Conservation (phyloP, 2,113 vertebrate genomes). For the Athene noctua region DNA sequence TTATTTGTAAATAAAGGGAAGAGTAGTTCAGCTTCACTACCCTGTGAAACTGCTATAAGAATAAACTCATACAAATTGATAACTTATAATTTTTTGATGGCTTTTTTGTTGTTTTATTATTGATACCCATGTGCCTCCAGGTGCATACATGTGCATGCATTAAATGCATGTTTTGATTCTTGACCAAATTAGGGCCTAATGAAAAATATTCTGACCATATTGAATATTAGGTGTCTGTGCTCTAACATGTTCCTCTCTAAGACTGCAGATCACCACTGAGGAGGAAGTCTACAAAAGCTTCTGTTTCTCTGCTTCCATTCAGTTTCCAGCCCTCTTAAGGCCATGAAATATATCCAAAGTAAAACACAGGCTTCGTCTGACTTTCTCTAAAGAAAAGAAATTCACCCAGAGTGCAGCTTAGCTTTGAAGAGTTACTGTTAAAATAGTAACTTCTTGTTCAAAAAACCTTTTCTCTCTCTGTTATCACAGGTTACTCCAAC, state of each 20-base stretch:
- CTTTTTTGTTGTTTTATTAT: neutral
- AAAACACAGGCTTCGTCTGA: neutral
- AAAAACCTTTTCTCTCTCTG: neutral
- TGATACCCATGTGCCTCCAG: neutral
- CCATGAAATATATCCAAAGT: neutral
- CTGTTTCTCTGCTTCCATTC: neutral
- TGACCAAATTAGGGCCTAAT: neutral
- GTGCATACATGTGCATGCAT: neutral
- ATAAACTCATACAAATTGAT: neutral
- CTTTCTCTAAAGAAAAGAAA: neutral
- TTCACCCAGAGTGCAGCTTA: neutral
- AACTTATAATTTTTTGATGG: neutral
- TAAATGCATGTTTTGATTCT: neutral
- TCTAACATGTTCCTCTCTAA: neutral
- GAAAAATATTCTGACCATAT: neutral
- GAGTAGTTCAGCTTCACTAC: neutral
- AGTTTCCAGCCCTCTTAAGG: neutral
- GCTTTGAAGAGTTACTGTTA: neutral
- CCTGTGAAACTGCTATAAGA: neutral
- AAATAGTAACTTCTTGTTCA: neutral
- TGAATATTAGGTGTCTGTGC: neutral
- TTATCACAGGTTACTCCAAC: neutral
- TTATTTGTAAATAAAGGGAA: neutral
- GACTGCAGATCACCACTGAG: neutral
- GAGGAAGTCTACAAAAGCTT: neutral